phyloP scores from a whole-genome alignment of 2,888 invertebrate genomes.

The Synergus itoensis region DNA sequence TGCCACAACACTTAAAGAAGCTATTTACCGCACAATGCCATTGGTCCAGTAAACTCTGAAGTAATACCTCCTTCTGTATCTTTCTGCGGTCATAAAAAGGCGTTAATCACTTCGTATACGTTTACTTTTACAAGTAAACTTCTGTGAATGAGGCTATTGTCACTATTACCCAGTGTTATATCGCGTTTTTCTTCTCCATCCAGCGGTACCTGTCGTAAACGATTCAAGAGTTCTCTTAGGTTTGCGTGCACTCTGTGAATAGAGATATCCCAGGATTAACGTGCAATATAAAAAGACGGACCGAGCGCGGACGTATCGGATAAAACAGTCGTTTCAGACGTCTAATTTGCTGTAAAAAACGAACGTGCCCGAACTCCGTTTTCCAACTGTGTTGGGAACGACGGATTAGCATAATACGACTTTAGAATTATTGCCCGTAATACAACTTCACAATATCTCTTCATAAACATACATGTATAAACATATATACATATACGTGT shows the following conservation, averaged over 20 bases:
- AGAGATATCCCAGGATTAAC: slow-evolving; percentile 58
- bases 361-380: slow-evolving; percentile 43
- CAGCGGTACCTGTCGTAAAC: slow-evolving; percentile 15
- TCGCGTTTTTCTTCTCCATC: slow-evolving; percentile 7
- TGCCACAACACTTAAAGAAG: background rate
- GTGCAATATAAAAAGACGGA: slow-evolving; percentile 55
- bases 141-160: slow-evolving; percentile 18
- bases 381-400: slow-evolving; percentile 44
- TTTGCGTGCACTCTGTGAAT: slow-evolving; percentile 55
- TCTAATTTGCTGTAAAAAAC: slow-evolving; percentile 52
- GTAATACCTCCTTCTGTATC: slow-evolving; percentile 25
- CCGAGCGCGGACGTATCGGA: slow-evolving; percentile 47
- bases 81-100: slow-evolving; percentile 7
- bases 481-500: slow-evolving; percentile 47
- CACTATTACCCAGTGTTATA: background rate
- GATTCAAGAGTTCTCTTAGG: slow-evolving; percentile 46
- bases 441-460: slow-evolving; percentile 12
- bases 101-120: slow-evolving; percentile 26
- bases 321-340: slow-evolving; percentile 48
- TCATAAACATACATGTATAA: background rate
- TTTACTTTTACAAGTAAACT: slow-evolving; percentile 27
- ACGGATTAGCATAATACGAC: slow-evolving; percentile 57
- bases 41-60: slow-evolving; percentile 21
- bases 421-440: slow-evolving; percentile 54
- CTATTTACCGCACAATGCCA: background rate